These are phyloP conservation scores for Channallabes apus DNA, from an alignment of 2,797 vertebrate species.

Conservation along the genomic window DNA sequence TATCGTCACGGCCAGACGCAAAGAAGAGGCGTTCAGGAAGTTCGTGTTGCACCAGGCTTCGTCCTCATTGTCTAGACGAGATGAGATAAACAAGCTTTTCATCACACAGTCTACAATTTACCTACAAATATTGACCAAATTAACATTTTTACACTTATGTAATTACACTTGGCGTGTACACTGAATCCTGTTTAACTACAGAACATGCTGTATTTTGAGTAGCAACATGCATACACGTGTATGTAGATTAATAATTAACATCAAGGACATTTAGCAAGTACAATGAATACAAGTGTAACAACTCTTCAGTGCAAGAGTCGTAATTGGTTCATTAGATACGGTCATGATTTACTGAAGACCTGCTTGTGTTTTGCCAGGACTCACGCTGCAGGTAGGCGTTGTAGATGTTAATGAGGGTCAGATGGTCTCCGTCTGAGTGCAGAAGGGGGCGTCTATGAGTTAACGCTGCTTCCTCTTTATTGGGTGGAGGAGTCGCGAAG, in stretches of 20 bases:
- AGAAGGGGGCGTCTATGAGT: constrained; percentile 76
- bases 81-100: constrained; percentile 1
- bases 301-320: neutral
- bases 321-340: neutral
- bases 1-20: constrained; percentile 81
- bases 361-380: constrained; percentile 52
- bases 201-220: neutral
- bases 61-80: constrained; percentile 75
- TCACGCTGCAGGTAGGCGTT: constrained; percentile 85
- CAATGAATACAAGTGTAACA: neutral
- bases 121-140: neutral
- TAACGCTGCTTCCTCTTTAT: constrained; percentile 75
- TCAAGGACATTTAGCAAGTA: neutral
- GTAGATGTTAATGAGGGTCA: constrained; percentile 91
- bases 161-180: neutral
- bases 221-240: neutral
- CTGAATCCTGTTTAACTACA: neutral
- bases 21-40: constrained; percentile 74
- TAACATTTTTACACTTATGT: neutral
- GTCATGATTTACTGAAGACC: neutral
- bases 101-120: neutral
- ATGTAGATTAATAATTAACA: neutral
- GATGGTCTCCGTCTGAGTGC: constrained; percentile 88
- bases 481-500: constrained; percentile 72
- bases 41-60: constrained; percentile 87